A percentile compares a stretch with the other conserved stretches of the same genome.
These are phyloP conservation scores for Alfaro cultratus DNA, from an alignment of 2,797 vertebrate species.

Conservation along the genomic window DNA sequence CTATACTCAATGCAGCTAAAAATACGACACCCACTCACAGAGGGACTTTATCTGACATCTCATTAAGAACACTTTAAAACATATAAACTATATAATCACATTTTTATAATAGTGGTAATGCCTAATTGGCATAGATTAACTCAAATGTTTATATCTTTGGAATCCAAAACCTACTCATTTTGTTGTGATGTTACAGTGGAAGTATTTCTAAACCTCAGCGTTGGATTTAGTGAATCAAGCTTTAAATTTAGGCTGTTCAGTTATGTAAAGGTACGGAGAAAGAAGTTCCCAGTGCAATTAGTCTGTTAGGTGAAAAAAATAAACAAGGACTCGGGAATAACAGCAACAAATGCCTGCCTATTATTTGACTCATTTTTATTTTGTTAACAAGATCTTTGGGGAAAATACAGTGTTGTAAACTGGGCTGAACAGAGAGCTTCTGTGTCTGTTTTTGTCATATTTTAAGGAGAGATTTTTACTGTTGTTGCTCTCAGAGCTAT, in stretches of 20 bases:
- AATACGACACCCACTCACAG: background rate
- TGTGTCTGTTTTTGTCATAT: slow-evolving; percentile 52
- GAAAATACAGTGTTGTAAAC: slow-evolving; percentile 16
- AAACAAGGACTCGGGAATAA: slow-evolving; percentile 32
- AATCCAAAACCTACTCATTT: slow-evolving; percentile 28
- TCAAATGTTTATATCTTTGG: slow-evolving; percentile 32
- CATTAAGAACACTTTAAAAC: background rate
- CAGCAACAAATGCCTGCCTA: slow-evolving; percentile 27
- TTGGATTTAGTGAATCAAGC: slow-evolving; percentile 18
- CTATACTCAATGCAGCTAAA: background rate
- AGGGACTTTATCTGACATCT: background rate
- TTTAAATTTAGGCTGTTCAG: slow-evolving; percentile 44
- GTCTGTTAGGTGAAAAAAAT: slow-evolving; percentile 17
- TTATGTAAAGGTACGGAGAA: slow-evolving; percentile 23
- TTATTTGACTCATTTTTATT: slow-evolving; percentile 28
- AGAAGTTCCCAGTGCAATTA: slow-evolving; percentile 25
- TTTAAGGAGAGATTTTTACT: slow-evolving; percentile 49
- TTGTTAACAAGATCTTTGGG: slow-evolving; percentile 35
- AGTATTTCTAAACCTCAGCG: slow-evolving; percentile 36
- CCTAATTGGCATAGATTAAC: slow-evolving; percentile 15
- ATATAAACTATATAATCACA: background rate
- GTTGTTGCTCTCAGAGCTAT: slow-evolving; percentile 47
- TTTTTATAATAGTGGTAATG: background rate
- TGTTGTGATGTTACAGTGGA: slow-evolving; percentile 38
- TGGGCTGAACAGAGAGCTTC: slow-evolving; percentile 41